Base-by-base conservation (phyloP, 92 coral and sea anemone species). In the Umimayanthus kanabou region DNA sequence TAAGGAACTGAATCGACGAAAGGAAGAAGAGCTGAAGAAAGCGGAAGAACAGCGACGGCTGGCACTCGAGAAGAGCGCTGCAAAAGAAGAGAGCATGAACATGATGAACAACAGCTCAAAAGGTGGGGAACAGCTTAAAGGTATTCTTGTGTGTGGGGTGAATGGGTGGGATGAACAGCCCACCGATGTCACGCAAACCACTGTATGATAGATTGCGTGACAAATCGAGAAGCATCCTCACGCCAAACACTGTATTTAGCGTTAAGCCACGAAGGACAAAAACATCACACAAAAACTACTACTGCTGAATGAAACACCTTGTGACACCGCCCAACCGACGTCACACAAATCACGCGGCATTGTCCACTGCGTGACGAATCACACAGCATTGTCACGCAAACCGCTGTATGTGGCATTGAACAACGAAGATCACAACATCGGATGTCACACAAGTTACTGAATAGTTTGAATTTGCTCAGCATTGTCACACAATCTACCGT, bases 1-100 rank as follows among this genome's bases (percentile, higher is more conserved):
- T 93, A 97, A 97, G 82, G 99, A 97, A 79, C 77, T 97, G 80
- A 97, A 97, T 90, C 90, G 99, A 49, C 89, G 99, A 23, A 94
- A 94, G 33, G 96, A 93, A 43, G 99, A 97, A 43, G 94, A 97
- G 43, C 80, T 91, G 76, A 94, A 93, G 77, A 91, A 91, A 37
- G 93, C 91, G 8, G 99, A 97, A 82, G 99, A 95, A 76, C 89
- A 85, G 30, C 82, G 92, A 75, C 85, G 88, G 39, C 88, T 87
- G 50, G 88, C 88, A 23, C 69, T 43, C 9, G 90, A 87, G 20
- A 82, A 77, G 25, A 47, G 30, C 39, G 92, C 84, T 8, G 76
- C 55, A 7, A 88, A 85, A 26, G 92, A 83, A 86, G 90, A 88
- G 14, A 93, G 86, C 58, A 77, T 69, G 39, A 30, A 82, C 76